Percentiles rank a stretch among this genome's conserved stretches.
Evolutionary conservation across 2,888 invertebrate species (phyloP).

Genomic region (Nephrotoma guestfalica): DNA sequence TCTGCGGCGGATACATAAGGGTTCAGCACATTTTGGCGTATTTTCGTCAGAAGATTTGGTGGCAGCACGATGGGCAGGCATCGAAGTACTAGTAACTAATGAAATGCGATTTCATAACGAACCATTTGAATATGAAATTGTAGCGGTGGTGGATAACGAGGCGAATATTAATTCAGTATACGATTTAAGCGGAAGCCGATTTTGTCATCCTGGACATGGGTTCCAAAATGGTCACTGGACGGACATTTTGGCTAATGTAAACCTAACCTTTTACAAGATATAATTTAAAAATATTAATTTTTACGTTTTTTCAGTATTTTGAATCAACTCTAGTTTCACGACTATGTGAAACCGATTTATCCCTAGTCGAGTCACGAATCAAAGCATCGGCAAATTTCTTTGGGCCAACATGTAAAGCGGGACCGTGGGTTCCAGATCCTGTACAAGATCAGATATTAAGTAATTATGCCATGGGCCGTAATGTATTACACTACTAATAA

Average conservation of each 20-base stretch:
- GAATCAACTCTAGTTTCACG: conserved; percentile 56
- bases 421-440: conserved; percentile 61
- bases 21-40: conserved; percentile 70
- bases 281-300: conserved; percentile 5
- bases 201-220: conserved; percentile 74
- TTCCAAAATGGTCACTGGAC: conserved; percentile 52
- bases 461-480: conserved; percentile 29
- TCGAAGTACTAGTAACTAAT: conserved; percentile 54
- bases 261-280: conserved; percentile 13
- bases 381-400: conserved; percentile 61
- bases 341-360: conserved; percentile 51
- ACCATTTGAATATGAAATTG: conserved; percentile 44
- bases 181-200: conserved; percentile 49
- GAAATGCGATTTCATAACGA: conserved; percentile 44
- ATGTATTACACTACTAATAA: not conserved
- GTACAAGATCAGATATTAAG: conserved; percentile 49
- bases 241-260: conserved; percentile 58
- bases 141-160: conserved; percentile 47
- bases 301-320: conserved; percentile 44
- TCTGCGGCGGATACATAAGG: conserved; percentile 57
- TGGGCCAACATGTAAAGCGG: conserved; percentile 69
- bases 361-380: conserved; percentile 62
- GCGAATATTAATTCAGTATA: conserved; percentile 42
- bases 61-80: conserved; percentile 49
- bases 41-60: conserved; percentile 75